phyloP scores from a whole-genome alignment of 2,113 vertebrate genomes.

The Coreoperca whiteheadi region DNA sequence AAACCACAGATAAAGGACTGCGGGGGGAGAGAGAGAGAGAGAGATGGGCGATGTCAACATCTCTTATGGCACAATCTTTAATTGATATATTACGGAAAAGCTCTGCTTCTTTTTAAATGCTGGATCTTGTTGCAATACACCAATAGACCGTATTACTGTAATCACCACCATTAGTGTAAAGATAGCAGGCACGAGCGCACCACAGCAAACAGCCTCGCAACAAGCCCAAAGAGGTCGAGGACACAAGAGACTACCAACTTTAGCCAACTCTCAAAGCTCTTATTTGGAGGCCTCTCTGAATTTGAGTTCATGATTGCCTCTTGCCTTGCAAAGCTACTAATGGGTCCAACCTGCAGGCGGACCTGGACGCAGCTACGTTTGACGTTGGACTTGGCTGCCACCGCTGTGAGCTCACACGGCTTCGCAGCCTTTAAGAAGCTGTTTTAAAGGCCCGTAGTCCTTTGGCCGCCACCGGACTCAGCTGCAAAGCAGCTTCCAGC shows the following conservation, averaged over 20 bases:
- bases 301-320: background rate
- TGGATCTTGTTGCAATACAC: background rate
- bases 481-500: background rate
- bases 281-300: background rate
- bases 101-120: background rate
- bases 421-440: background rate
- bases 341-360: background rate
- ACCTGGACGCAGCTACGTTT: background rate
- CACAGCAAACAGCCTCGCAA: background rate
- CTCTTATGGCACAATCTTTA: background rate
- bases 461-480: background rate
- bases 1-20: too few species aligned
- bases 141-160: background rate
- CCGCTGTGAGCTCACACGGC: background rate
- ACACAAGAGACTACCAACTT: background rate
- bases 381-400: background rate
- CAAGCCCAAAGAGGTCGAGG: background rate
- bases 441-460: background rate
- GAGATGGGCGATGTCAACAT: slow-evolving; percentile 9
- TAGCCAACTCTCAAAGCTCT: background rate
- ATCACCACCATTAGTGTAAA: background rate
- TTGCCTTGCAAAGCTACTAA: background rate
- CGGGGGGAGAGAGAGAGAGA: slow-evolving; percentile 7
- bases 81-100: too few species aligned
- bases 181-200: background rate